Conservation (phyloP, 1,140 invertebrate genomes). For the Papilio polyxenes region DNA sequence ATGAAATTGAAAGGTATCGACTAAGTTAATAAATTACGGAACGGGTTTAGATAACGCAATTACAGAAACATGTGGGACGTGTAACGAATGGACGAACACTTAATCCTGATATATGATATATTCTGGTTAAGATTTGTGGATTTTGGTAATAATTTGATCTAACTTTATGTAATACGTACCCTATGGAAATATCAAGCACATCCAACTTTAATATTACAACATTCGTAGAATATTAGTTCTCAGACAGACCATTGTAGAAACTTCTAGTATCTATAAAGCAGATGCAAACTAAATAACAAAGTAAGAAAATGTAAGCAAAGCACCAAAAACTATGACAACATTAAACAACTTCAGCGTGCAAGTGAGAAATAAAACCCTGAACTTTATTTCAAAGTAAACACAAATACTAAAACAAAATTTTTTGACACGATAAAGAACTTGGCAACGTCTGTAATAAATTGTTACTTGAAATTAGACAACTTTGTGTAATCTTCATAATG, state of each 20-base stretch:
- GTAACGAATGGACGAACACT: constrained; percentile 36
- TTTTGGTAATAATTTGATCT: neutral
- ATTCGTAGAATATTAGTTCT: too few species aligned
- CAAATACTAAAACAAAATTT: neutral
- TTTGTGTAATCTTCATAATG: neutral
- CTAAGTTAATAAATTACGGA: constrained; percentile 39
- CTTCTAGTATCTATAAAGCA: too few species aligned
- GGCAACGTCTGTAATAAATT: neutral
- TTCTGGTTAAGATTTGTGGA: constrained; percentile 11
- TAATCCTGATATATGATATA: constrained; percentile 46
- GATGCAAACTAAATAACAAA: too few species aligned
- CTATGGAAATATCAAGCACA: too few species aligned
- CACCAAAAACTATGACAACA: neutral
- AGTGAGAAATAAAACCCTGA: neutral
- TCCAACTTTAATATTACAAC: too few species aligned
- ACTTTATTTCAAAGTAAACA: neutral
- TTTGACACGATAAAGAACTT: neutral
- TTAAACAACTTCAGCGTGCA: neutral
- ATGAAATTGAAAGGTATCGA: constrained; percentile 16
- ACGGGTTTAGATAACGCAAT: constrained; percentile 37
- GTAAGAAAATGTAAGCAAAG: too few species aligned
- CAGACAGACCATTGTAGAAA: too few species aligned
- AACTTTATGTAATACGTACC: too few species aligned
- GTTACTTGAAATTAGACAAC: neutral
- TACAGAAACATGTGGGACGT: constrained; percentile 23